Evolutionary conservation across 2,113 vertebrate genomes (phyloP).

Genomic region (Cavia porcellus): DNA sequence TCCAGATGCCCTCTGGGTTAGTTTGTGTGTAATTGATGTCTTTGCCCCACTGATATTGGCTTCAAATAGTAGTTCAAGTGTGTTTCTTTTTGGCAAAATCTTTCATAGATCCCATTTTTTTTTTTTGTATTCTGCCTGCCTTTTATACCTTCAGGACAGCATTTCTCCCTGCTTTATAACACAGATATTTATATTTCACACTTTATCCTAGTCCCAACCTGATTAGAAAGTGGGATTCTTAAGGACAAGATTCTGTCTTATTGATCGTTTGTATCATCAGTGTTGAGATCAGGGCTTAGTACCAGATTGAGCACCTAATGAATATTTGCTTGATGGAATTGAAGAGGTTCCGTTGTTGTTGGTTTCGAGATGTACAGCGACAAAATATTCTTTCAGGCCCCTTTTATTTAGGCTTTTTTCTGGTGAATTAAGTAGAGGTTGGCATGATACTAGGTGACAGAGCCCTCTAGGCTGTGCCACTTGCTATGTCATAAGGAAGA

Average conservation of each 20-base stretch:
- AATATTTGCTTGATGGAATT: conserved; percentile 30
- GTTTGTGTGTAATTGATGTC: conserved; percentile 74
- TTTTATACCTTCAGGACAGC: conserved; percentile 37
- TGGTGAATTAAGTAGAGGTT: conserved; percentile 35
- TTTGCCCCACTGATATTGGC: conserved; percentile 61
- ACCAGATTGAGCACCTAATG: background rate
- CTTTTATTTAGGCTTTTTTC: conserved; percentile 46
- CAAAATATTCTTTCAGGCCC: background rate
- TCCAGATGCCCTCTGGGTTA: conserved; percentile 60
- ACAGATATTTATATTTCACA: conserved; percentile 8
- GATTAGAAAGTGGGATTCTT: background rate
- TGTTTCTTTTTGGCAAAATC: conserved; percentile 61
- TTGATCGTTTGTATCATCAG: background rate
- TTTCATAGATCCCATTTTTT: conserved; percentile 32
- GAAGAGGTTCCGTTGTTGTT: background rate
- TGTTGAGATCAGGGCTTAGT: conserved; percentile 17
- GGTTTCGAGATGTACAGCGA: background rate
- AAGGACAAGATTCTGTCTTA: background rate
- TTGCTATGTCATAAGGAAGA: background rate
- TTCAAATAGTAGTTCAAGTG: conserved; percentile 62
- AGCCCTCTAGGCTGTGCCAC: background rate
- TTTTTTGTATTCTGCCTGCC: conserved; percentile 40
- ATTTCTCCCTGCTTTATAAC: conserved; percentile 31
- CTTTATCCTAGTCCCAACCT: background rate
- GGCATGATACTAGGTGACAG: background rate